Evolutionary conservation across 2,888 invertebrate species (phyloP).

Genomic region (Strigamia crassipes): DNA sequence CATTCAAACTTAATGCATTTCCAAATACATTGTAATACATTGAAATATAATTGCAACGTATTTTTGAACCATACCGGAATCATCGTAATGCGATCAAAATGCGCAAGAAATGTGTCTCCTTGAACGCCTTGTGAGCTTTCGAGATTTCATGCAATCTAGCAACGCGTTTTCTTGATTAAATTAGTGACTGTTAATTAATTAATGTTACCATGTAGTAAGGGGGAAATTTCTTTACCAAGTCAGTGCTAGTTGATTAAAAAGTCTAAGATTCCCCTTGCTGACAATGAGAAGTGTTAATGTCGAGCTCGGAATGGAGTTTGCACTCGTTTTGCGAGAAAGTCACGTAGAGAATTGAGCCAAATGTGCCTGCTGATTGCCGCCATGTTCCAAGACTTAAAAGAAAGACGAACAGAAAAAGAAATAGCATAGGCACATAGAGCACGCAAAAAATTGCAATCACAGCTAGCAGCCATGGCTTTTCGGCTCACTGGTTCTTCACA

Average conservation of each 20-base stretch:
- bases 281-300: slow-evolving; percentile 21
- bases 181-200: slow-evolving; percentile 10
- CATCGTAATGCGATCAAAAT: not conserved
- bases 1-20: too few relatives aligned
- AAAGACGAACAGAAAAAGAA: slow-evolving; percentile 12
- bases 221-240: not conserved
- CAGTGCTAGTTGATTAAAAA: slow-evolving; percentile 21
- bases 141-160: not conserved
- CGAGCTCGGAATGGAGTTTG: not conserved
- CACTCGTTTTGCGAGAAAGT: slow-evolving; percentile 21
- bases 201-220: slow-evolving; percentile 6
- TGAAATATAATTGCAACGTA: too few relatives aligned
- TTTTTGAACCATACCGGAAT: too few relatives aligned
- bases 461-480: slow-evolving; percentile 21
- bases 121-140: not conserved
- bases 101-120: not conserved
- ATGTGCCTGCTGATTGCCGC: slow-evolving; percentile 16
- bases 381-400: slow-evolving; percentile 16
- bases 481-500: not conserved
- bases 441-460: slow-evolving; percentile 4
- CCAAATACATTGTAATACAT: too few relatives aligned
- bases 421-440: not conserved
- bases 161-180: slow-evolving; percentile 7
- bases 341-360: slow-evolving; percentile 21
- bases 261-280: slow-evolving; percentile 21